phyloP scores from a whole-genome alignment of 1,140 invertebrate genomes.

The Orchesella cincta region DNA sequence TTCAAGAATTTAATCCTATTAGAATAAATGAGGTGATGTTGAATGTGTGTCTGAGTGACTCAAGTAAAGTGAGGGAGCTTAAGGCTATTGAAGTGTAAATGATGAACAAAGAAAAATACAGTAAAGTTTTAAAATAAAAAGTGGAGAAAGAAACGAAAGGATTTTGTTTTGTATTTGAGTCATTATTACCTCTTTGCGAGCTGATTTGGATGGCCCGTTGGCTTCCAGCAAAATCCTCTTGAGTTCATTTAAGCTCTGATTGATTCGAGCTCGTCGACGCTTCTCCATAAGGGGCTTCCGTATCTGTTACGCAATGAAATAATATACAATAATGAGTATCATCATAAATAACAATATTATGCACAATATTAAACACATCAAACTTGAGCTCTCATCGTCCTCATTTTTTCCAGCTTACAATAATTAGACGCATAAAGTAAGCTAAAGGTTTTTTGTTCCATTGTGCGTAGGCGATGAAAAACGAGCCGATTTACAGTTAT shows the following conservation, averaged over 20 bases:
- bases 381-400: too few relatives aligned
- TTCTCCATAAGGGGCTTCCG: slow-evolving; percentile 74
- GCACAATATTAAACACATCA: not conserved
- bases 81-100: not conserved
- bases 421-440: too few relatives aligned
- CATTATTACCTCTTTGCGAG: slow-evolving; percentile 49
- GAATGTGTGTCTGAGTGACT: not conserved
- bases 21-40: not conserved
- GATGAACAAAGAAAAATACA: not conserved
- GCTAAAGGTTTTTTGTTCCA: too few relatives aligned
- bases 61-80: not conserved
- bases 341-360: not conserved
- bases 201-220: slow-evolving; percentile 50
- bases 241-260: slow-evolving; percentile 65
- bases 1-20: not conserved
- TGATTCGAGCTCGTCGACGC: slow-evolving; percentile 67
- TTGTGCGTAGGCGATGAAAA: too few relatives aligned
- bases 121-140: not conserved
- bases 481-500: not conserved
- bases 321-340: not conserved
- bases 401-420: too few relatives aligned
- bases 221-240: slow-evolving; percentile 65
- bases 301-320: slow-evolving; percentile 56
- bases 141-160: too few relatives aligned
- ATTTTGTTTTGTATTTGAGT: not conserved